Conservation (phyloP, 92 coral and sea anemone species). For the Metridium senile region DNA sequence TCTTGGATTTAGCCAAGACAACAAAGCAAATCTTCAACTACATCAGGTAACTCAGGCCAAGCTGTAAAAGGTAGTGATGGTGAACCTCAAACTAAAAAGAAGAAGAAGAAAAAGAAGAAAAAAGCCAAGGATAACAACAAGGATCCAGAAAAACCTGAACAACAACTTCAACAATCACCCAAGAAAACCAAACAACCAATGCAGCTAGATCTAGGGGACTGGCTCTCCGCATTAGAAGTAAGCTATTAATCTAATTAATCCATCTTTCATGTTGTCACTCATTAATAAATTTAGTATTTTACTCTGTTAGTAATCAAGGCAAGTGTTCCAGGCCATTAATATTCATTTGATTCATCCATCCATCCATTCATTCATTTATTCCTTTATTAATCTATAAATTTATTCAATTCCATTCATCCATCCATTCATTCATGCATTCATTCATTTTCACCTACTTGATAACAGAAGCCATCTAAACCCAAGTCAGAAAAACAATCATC, state of each 20-base stretch:
- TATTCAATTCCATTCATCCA: neutral
- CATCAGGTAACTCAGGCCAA: neutral
- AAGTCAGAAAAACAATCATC: slow-evolving; percentile 20
- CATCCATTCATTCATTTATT: neutral
- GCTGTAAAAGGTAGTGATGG: slow-evolving; percentile 2
- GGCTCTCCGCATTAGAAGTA: slow-evolving; percentile 68
- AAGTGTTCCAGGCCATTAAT: no score
- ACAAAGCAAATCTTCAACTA: neutral
- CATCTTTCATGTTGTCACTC: no score
- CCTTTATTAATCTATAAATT: neutral
- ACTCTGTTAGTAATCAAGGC: no score
- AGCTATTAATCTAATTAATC: no score
- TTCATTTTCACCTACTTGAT: neutral
- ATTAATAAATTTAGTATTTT: no score
- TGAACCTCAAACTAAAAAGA: slow-evolving; percentile 38
- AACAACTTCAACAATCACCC: slow-evolving; percentile 33
- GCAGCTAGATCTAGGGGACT: slow-evolving; percentile 77
- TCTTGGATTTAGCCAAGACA: slow-evolving; percentile 1
- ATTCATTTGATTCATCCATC: neutral
- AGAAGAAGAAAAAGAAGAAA: slow-evolving; percentile 72
- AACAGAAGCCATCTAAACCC: slow-evolving; percentile 10
- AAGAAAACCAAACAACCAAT: slow-evolving; percentile 80
- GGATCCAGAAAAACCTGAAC: slow-evolving; percentile 18
- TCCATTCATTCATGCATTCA: neutral
- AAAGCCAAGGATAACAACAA: slow-evolving; percentile 53